These are phyloP conservation scores for Atrichornis clamosus DNA, from an alignment of 2,113 vertebrate genomes.

Conservation along the genomic window DNA sequence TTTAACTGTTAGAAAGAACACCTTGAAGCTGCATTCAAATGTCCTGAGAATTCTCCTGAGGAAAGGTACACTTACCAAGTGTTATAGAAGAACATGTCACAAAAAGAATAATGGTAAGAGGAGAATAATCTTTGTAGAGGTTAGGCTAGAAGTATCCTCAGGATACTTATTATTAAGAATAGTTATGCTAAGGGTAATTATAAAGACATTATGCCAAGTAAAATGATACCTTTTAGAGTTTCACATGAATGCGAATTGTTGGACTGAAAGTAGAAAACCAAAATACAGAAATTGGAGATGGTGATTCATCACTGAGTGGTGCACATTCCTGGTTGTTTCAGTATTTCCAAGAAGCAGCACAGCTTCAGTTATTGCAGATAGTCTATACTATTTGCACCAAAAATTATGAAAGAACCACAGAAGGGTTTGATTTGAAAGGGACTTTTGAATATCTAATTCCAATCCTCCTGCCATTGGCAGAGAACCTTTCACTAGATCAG, in stretches of 20 bases:
- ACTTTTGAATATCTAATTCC: background rate
- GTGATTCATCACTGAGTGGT: background rate
- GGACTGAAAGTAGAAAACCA: background rate
- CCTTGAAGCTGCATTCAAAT: background rate
- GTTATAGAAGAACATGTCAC: background rate
- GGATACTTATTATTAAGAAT: background rate
- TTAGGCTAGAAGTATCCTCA: background rate
- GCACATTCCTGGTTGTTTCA: rapidly evolving
- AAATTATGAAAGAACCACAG: background rate
- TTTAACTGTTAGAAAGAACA: background rate
- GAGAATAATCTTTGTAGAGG: background rate
- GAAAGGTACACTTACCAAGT: background rate
- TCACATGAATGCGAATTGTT: background rate
- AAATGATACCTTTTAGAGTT: background rate
- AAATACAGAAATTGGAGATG: background rate
- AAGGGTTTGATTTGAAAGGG: background rate
- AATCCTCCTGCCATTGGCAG: background rate
- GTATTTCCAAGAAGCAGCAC: background rate
- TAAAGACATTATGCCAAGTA: background rate
- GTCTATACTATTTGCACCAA: background rate
- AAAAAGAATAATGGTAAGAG: background rate
- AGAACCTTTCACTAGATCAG: background rate
- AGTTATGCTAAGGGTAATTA: background rate
- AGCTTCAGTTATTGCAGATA: background rate
- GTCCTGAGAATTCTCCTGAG: background rate